Evolutionary conservation across 1,140 invertebrate genomes (phyloP).

Genomic region (Magallana angulata): DNA sequence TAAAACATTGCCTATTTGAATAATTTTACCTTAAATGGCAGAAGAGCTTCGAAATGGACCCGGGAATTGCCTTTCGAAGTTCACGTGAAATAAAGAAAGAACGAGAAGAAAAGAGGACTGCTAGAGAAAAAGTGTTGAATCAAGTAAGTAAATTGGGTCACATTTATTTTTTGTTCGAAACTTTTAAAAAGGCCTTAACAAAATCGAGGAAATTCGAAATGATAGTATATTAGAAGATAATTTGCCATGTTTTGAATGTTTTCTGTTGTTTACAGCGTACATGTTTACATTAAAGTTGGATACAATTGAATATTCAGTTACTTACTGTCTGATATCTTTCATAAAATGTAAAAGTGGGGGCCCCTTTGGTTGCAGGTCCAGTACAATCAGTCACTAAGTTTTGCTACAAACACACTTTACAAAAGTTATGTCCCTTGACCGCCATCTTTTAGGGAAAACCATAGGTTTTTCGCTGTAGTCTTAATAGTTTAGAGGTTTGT

Average conservation of each 20-base stretch:
- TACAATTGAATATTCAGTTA: not conserved
- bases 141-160: not conserved
- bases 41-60: not conserved
- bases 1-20: too few relatives aligned
- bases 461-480: too few relatives aligned
- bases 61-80: conserved; percentile 6
- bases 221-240: not conserved
- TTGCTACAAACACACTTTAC: not conserved
- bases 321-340: not conserved
- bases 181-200: not conserved
- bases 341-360: not conserved
- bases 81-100: not conserved
- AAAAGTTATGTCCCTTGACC: too few relatives aligned
- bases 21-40: not conserved
- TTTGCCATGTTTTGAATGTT: not conserved
- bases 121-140: conserved; percentile 24
- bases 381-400: not conserved
- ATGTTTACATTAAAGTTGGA: not conserved
- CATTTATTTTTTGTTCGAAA: not conserved
- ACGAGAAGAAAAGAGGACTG: not conserved
- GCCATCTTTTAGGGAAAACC: too few relatives aligned
- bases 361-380: too few relatives aligned
- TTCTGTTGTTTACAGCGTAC: not conserved
- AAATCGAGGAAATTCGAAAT: conserved; percentile 7
- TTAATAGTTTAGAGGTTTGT: too few relatives aligned